Percentiles rank a stretch among this genome's conserved stretches.
Conservation (phyloP, 2,797 vertebrate species). For the Cyclura pinguis region DNA sequence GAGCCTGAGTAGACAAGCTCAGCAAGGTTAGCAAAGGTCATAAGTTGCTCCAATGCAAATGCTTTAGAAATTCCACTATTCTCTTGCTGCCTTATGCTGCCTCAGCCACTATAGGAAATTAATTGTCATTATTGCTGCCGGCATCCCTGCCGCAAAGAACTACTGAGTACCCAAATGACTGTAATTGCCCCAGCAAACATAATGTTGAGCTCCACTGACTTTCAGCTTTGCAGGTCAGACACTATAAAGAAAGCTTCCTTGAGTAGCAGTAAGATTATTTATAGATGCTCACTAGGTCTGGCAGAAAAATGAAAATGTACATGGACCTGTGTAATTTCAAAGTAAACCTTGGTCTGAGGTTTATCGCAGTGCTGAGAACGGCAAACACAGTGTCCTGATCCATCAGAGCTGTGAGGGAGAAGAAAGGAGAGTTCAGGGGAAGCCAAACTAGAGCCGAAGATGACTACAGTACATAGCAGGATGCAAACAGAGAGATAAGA, state of each 20-base stretch:
- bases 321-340: neutral
- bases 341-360: slow-evolving; percentile 1
- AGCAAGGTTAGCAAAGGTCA: slow-evolving; percentile 3
- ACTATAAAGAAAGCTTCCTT: neutral
- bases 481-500: neutral
- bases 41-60: neutral
- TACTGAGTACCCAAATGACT: slow-evolving; percentile 21
- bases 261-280: neutral
- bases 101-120: neutral
- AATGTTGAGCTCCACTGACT: slow-evolving; percentile 32
- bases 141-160: slow-evolving; percentile 17
- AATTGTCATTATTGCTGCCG: slow-evolving; percentile 11
- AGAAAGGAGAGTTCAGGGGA: neutral
- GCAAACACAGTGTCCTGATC: neutral
- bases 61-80: neutral
- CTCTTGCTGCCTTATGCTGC: neutral
- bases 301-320: neutral
- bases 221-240: slow-evolving; percentile 35
- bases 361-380: neutral
- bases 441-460: neutral
- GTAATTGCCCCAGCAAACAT: slow-evolving; percentile 39
- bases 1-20: neutral
- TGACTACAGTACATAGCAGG: neutral
- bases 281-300: slow-evolving; percentile 16
- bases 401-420: neutral